Conservation (phyloP, 2,113 vertebrate genomes). For the Macaca mulatta region DNA sequence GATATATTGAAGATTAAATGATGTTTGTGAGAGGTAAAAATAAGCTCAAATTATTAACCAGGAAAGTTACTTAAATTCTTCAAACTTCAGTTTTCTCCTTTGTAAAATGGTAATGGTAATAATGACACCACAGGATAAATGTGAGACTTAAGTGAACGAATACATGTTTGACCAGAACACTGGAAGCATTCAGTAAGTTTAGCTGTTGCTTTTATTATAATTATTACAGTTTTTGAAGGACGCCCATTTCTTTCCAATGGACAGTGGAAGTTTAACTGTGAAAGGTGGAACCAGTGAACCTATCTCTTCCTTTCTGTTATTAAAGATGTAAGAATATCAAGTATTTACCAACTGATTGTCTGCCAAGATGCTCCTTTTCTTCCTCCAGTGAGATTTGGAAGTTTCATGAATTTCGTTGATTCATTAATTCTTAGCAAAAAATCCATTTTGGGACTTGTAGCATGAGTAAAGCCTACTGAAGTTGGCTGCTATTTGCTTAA, state of each 20-base stretch:
- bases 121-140: background rate
- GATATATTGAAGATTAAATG: background rate
- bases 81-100: background rate
- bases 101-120: background rate
- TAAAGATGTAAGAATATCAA: background rate
- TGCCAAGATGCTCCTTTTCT: background rate
- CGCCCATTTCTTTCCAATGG: background rate
- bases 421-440: background rate
- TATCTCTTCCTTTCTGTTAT: background rate
- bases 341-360: background rate
- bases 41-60: background rate
- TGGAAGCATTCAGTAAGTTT: background rate
- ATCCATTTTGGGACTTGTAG: background rate
- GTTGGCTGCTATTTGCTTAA: background rate
- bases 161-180: background rate
- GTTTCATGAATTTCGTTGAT: background rate
- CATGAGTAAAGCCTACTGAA: background rate
- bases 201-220: background rate
- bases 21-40: background rate
- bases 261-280: background rate
- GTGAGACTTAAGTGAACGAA: background rate
- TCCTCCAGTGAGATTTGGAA: background rate
- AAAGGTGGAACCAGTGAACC: background rate
- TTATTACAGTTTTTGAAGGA: background rate
- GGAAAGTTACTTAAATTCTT: background rate